These are phyloP conservation scores for Oreochromis spilurus DNA, from an alignment of 2,113 vertebrate species.

Conservation along the genomic window DNA sequence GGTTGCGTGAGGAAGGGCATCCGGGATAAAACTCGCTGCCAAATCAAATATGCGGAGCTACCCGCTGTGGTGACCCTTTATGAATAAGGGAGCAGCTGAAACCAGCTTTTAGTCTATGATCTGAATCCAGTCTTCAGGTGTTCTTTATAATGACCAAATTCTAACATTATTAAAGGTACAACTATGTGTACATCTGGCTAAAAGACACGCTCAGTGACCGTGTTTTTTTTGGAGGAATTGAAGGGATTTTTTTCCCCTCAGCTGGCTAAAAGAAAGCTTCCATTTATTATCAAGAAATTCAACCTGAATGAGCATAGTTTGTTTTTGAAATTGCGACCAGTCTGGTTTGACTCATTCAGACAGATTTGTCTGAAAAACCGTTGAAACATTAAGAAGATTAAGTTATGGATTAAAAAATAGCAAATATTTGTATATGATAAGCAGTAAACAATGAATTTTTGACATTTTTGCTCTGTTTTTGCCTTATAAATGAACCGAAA, in stretches of 20 bases:
- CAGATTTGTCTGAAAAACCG: not conserved
- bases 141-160: not conserved
- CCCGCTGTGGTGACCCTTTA: not conserved
- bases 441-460: not conserved
- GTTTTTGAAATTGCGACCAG: not conserved
- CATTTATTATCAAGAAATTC: not conserved
- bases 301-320: not conserved
- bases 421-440: not conserved
- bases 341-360: not conserved
- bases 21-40: not conserved
- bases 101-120: not conserved
- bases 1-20: not conserved
- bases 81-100: not conserved
- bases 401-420: not conserved
- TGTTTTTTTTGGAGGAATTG: not conserved
- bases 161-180: not conserved
- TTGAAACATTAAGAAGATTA: not conserved
- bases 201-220: not conserved
- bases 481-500: not conserved
- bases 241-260: accelerated
- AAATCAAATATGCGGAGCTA: not conserved
- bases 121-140: not conserved
- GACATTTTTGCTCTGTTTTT: not conserved
- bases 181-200: not conserved
- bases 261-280: not conserved